Evolutionary conservation across 2,797 vertebrate genomes (phyloP).

Genomic region (Clarias pachynema): DNA sequence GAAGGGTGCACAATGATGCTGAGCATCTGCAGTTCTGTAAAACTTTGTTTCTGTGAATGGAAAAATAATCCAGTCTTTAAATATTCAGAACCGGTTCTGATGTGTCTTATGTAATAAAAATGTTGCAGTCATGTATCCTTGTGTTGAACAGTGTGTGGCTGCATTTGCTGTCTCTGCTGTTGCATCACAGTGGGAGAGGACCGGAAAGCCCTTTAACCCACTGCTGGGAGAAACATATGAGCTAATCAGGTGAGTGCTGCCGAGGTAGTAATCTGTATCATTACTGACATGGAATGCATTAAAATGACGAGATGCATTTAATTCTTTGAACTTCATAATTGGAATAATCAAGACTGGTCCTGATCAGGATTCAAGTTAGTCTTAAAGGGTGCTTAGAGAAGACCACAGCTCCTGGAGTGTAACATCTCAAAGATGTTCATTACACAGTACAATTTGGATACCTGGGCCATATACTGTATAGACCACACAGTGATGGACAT

Average conservation of each 20-base stretch:
- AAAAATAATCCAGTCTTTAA: neutral
- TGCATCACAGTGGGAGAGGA: conserved; percentile 97
- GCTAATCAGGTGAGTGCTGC: conserved; percentile 83
- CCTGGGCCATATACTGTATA: too few relatives aligned
- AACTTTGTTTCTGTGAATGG: neutral
- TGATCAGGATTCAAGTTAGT: neutral
- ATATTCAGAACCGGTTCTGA: conserved; percentile 32
- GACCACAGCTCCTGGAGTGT: too few relatives aligned
- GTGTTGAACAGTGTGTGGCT: conserved; percentile 84
- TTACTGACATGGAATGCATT: neutral
- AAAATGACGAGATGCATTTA: too few relatives aligned
- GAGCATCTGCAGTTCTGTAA: neutral
- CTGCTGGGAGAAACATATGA: conserved; percentile 96
- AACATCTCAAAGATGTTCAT: neutral
- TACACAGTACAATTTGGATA: neutral
- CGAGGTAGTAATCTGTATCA: neutral
- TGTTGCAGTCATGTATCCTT: conserved; percentile 6
- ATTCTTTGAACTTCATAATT: neutral
- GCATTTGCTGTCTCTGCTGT: conserved; percentile 98
- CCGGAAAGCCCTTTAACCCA: conserved; percentile 97
- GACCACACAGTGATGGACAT: neutral
- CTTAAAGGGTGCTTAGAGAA: neutral
- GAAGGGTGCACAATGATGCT: neutral
- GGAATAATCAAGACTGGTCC: neutral
- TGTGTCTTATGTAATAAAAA: conserved; percentile 9